These are phyloP conservation scores for Australoheros facetus DNA, from an alignment of 2,797 vertebrate genomes.

Conservation along the genomic window DNA sequence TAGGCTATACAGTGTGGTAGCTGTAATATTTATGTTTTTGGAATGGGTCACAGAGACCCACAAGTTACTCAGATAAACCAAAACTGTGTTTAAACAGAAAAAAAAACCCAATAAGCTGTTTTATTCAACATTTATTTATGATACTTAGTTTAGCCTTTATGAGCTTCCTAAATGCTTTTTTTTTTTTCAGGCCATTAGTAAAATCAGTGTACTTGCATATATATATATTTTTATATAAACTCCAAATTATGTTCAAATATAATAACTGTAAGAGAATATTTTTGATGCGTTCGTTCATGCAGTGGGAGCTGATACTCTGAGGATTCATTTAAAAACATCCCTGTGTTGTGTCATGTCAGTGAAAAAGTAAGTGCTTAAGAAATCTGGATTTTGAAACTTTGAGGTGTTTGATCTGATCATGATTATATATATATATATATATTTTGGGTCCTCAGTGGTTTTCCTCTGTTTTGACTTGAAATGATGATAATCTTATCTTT, in stretches of 20 bases:
- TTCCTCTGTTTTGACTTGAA: conserved; percentile 68
- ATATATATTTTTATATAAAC: conserved; percentile 44
- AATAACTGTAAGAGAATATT: conserved; percentile 35
- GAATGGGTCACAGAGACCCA: conserved; percentile 50
- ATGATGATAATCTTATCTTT: conserved; percentile 59
- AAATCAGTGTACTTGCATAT: conserved; percentile 35
- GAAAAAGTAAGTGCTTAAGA: conserved; percentile 15
- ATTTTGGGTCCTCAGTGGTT: neutral
- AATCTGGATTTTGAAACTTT: conserved; percentile 36
- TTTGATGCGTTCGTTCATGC: conserved; percentile 3
- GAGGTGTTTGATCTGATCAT: neutral
- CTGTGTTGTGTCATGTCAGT: conserved; percentile 30
- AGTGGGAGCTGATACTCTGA: conserved; percentile 20
- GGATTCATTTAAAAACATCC: conserved; percentile 12
- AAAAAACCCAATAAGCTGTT: conserved; percentile 72
- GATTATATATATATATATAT: too few species aligned
- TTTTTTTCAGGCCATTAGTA: conserved; percentile 23
- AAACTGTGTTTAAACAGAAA: conserved; percentile 53
- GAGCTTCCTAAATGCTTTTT: conserved; percentile 36
- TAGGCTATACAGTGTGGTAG: conserved; percentile 68
- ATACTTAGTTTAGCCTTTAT: conserved; percentile 50
- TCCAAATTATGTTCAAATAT: conserved; percentile 44
- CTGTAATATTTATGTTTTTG: conserved; percentile 72
- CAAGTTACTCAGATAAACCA: conserved; percentile 73
- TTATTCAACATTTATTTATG: conserved; percentile 73